These are phyloP conservation scores for Actenoides lindsayi DNA, from an alignment of 2,113 vertebrate genomes.

Conservation along the genomic window DNA sequence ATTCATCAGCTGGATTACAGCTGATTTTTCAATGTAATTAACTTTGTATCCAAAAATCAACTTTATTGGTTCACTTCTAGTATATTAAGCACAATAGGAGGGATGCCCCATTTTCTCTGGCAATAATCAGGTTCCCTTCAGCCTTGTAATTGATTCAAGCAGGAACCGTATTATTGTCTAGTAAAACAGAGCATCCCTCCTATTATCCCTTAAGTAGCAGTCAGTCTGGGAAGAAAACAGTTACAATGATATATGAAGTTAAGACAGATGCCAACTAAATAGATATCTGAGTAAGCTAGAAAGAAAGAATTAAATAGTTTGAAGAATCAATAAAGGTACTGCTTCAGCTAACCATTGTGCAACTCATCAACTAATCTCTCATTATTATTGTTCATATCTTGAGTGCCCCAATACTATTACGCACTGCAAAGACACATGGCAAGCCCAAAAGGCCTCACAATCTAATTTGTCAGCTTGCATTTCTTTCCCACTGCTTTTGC, in stretches of 20 bases:
- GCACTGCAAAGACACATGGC: neutral
- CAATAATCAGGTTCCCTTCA: constrained; percentile 74
- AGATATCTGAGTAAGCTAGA: constrained; percentile 73
- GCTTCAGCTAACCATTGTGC: constrained; percentile 13
- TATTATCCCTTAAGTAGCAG: constrained; percentile 75
- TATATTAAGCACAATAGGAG: constrained; percentile 69
- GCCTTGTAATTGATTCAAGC: constrained; percentile 72
- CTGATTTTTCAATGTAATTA: constrained; percentile 80
- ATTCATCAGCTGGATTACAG: constrained; percentile 69
- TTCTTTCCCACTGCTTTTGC: neutral
- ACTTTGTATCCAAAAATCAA: constrained; percentile 78
- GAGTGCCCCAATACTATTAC: neutral
- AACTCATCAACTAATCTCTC: constrained; percentile 33
- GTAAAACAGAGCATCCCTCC: constrained; percentile 72
- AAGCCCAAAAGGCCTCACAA: neutral
- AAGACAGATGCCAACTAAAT: constrained; percentile 78
- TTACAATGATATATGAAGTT: constrained; percentile 79
- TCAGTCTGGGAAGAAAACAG: constrained; percentile 71
- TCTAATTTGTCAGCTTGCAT: constrained; percentile 10
- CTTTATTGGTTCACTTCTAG: constrained; percentile 74
- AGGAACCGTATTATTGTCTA: constrained; percentile 69
- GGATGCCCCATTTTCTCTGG: constrained; percentile 70
- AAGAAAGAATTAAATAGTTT: constrained; percentile 73
- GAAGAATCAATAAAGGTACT: constrained; percentile 75
- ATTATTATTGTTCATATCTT: constrained; percentile 37